phyloP scores from a whole-genome alignment of 2,888 invertebrate genomes.

The Drosophila rellima region DNA sequence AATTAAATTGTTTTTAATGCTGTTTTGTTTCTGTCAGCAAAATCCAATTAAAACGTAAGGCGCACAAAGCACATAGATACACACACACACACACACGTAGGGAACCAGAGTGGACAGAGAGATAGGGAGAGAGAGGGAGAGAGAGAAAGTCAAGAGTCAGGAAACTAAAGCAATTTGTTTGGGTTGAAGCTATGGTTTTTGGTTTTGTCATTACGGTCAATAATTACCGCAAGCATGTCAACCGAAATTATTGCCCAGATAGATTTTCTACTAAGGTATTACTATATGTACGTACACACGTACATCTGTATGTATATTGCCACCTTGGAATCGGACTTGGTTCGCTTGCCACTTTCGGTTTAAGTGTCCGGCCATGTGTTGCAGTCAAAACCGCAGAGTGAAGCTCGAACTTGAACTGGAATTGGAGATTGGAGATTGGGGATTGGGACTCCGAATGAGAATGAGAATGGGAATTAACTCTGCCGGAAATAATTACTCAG shows the following conservation, averaged over 20 bases:
- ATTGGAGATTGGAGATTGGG: slow-evolving; percentile 4
- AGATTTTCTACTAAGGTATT: slow-evolving; percentile 56
- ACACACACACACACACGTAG: slow-evolving; percentile 13
- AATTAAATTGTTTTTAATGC: slow-evolving; percentile 63
- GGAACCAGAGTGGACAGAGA: too few relatives aligned
- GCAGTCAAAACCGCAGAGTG: slow-evolving; percentile 73
- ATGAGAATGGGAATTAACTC: slow-evolving; percentile 41
- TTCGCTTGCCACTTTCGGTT: slow-evolving; percentile 62
- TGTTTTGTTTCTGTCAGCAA: slow-evolving; percentile 46
- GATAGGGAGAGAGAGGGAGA: slow-evolving; percentile 7
- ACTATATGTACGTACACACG: not conserved
- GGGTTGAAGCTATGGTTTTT: slow-evolving; percentile 52
- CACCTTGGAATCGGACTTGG: slow-evolving; percentile 14
- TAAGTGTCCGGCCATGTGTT: slow-evolving; percentile 81
- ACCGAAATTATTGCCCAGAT: slow-evolving; percentile 83
- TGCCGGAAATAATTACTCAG: slow-evolving; percentile 81
- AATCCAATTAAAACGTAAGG: slow-evolving; percentile 71
- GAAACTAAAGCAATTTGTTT: slow-evolving; percentile 78
- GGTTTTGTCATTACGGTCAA: slow-evolving; percentile 84
- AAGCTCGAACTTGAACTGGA: slow-evolving; percentile 44
- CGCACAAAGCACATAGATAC: slow-evolving; percentile 14
- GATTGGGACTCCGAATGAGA: slow-evolving; percentile 10
- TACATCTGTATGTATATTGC: not conserved
- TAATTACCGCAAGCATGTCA: slow-evolving; percentile 85
- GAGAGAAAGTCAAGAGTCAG: slow-evolving; percentile 52